phyloP scores from a whole-genome alignment of 2,113 vertebrate genomes.

The Chaetops frenatus region DNA sequence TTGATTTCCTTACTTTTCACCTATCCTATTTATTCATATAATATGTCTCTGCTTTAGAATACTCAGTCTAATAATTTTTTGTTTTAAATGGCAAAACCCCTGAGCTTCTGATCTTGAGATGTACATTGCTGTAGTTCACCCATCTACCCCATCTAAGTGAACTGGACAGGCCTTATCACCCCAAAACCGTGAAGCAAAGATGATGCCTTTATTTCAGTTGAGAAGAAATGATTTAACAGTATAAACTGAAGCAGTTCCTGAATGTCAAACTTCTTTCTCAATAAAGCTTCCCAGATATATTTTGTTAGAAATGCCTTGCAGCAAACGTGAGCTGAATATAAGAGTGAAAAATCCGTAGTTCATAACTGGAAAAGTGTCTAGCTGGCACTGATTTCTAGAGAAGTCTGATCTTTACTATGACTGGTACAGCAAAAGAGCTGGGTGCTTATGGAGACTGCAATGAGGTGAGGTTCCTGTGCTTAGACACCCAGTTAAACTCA shows the following conservation, averaged over 20 bases:
- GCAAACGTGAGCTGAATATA: background rate
- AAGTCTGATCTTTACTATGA: background rate
- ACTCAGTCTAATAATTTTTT: background rate
- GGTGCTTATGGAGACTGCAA: background rate
- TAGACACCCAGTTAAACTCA: background rate
- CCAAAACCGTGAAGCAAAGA: background rate
- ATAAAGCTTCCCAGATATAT: background rate
- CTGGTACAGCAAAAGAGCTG: background rate
- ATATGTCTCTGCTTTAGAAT: background rate
- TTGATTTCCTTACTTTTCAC: background rate
- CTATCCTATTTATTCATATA: background rate
- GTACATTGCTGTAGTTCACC: background rate
- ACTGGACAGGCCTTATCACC: background rate
- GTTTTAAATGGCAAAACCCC: background rate
- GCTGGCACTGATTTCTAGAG: background rate
- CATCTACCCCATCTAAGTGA: background rate
- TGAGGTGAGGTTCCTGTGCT: background rate
- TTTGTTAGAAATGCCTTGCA: background rate
- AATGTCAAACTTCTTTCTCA: background rate
- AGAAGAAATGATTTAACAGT: background rate
- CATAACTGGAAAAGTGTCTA: background rate
- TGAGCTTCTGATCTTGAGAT: background rate
- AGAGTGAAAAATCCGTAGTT: background rate
- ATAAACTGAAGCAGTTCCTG: background rate
- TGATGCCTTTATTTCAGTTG: background rate